phyloP scores from a whole-genome alignment of 2,888 invertebrate genomes.

The Clivina fossor region DNA sequence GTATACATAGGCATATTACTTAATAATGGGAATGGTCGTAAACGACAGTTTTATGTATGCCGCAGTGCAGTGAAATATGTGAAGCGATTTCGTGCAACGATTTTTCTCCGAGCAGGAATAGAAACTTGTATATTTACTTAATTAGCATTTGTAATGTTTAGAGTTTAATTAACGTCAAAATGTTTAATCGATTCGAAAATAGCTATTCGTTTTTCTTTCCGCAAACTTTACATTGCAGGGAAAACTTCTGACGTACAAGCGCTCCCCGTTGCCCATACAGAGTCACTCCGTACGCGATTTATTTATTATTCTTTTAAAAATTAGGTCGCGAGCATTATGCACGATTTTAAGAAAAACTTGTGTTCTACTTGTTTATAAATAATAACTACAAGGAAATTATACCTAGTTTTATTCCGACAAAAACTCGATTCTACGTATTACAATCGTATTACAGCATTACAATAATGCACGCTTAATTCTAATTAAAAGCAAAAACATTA shows the following conservation, averaged over 20 bases:
- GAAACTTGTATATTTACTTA: constrained; percentile 33
- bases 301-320: constrained; percentile 19
- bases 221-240: constrained; percentile 21
- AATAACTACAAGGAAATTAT: too few relatives aligned
- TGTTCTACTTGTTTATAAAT: too few relatives aligned
- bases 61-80: constrained; percentile 27
- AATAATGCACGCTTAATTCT: too few relatives aligned
- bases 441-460: too few relatives aligned
- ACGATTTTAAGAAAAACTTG: too few relatives aligned
- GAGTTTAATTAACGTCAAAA: constrained; percentile 30
- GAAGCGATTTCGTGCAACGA: constrained; percentile 22
- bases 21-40: constrained; percentile 7
- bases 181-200: constrained; percentile 31
- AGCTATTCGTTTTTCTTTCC: constrained; percentile 14
- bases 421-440: too few relatives aligned
- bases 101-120: constrained; percentile 26
- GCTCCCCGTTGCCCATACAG: too few relatives aligned
- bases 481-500: too few relatives aligned
- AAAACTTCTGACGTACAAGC: constrained; percentile 20
- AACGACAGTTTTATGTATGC: constrained; percentile 20
- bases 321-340: too few relatives aligned
- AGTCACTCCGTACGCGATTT: too few relatives aligned
- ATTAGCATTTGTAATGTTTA: constrained; percentile 33
- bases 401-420: too few relatives aligned
- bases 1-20: constrained; percentile 6